Evolutionary conservation across 1,140 invertebrate species (phyloP), one percentile per base, ranked within the genome.

Genomic region (Psilanteris sp.): DNA sequence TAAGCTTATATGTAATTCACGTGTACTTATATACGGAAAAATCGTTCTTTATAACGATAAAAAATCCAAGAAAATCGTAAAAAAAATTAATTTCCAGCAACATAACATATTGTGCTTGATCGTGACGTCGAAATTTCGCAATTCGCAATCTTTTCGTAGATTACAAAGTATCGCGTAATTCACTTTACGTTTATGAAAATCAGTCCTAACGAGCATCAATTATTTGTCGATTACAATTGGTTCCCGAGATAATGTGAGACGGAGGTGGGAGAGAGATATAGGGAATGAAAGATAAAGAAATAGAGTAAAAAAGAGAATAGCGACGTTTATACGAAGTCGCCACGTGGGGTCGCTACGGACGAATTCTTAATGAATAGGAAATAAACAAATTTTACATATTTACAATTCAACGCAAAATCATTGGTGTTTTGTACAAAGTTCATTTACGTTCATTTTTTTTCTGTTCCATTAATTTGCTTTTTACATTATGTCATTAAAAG

Each of bases 171-270:
- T 52, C 54, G 66, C 44, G 36, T 52, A 18, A 44, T 50, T 52
- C 24, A 44, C 26, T 44, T 68, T 55, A 46, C 20, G 31, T 15
- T 61, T 71, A 71, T 29, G 55, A 61, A 71, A 71, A 62, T 71
- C 67, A 62, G 67, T 71, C 67, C 55, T 62, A 71, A 61, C 55
- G 44, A 62, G 54, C 67, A 39, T 71, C 54, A 46, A 61, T 71
- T 71, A 61, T 71, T 70, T 61, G 54, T 71, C 66, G 36, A 71
- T 61, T 71, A 71, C 16, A 61, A 70, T 61, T 71, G 44, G 27
- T 71, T 71, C 39, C 14, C 54, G 16, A 18, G 32, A 37, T 1
- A 55, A 8, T 54, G 36, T 41, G 18, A 43, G 22, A 43, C 7
- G 26, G 48, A 37, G 32, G 34, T 20, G 15, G 10, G 10, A 39